A percentile compares a stretch with the other conserved stretches of the same genome.
phyloP scores from a whole-genome alignment of 2,888 invertebrate genomes.

The Petrophora chlorosata region DNA sequence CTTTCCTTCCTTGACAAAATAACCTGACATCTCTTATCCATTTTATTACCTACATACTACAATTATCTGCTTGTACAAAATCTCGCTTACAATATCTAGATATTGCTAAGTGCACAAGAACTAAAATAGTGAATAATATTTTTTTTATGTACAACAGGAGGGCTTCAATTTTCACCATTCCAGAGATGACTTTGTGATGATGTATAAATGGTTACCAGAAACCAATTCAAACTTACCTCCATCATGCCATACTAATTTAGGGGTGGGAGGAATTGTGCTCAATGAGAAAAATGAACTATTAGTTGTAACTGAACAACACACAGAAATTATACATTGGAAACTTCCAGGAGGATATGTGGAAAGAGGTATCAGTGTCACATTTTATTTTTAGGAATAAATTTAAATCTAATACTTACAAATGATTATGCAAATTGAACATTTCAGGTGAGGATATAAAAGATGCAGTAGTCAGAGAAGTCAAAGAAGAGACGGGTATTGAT shows the following conservation, averaged over 20 bases:
- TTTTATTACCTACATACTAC: too few relatives aligned
- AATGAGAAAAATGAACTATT: constrained; percentile 90
- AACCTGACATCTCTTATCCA: too few relatives aligned
- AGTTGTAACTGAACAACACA: constrained; percentile 90
- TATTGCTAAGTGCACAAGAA: too few relatives aligned
- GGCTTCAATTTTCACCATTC: constrained; percentile 96
- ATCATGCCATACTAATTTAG: constrained; percentile 90
- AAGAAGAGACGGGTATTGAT: constrained; percentile 94
- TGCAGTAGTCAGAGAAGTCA: constrained; percentile 93
- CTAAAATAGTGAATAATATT: background rate
- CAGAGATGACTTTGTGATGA: constrained; percentile 89
- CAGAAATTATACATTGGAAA: constrained; percentile 89
- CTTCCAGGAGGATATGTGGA: constrained; percentile 96
- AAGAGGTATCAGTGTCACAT: constrained; percentile 81
- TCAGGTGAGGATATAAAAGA: constrained; percentile 92
- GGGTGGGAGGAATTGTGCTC: constrained; percentile 94
- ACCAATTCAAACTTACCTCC: constrained; percentile 85
- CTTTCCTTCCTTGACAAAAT: too few relatives aligned
- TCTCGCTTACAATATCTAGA: too few relatives aligned
- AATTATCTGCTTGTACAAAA: too few relatives aligned
- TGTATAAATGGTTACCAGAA: constrained; percentile 91
- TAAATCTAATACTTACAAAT: too few relatives aligned
- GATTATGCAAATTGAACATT: too few relatives aligned
- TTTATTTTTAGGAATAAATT: background rate
- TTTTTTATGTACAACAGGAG: constrained; percentile 69